Evolutionary conservation across 2,888 invertebrate species (phyloP).

Genomic region (Zygaena filipendulae): DNA sequence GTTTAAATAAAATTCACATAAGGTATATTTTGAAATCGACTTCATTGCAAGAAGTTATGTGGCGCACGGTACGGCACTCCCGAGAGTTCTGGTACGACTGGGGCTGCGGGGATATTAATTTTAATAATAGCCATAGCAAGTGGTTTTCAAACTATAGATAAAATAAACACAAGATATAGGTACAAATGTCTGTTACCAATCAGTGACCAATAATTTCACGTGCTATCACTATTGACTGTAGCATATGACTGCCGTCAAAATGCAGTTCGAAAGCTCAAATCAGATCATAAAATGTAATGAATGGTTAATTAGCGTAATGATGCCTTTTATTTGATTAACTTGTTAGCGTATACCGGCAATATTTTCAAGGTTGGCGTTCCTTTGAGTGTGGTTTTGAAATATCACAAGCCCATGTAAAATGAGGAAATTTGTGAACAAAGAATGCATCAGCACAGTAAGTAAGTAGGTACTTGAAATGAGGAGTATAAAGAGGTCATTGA

Average conservation of each 20-base stretch:
- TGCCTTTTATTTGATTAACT: conserved; percentile 20
- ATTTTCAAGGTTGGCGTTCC: conserved; percentile 25
- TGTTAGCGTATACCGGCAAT: conserved; percentile 27
- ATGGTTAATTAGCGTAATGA: conserved; percentile 28
- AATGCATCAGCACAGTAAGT: too few species aligned
- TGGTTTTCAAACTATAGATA: conserved; percentile 49
- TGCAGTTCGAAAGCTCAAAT: conserved; percentile 14
- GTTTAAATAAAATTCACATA: conserved; percentile 32
- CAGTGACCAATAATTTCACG: too few species aligned
- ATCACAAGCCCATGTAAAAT: too few species aligned
- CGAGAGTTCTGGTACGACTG: conserved; percentile 55
- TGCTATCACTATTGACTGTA: too few species aligned
- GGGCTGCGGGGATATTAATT: conserved; percentile 58
- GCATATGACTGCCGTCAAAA: conserved; percentile 20
- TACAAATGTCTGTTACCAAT: too few species aligned
- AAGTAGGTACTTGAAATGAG: too few species aligned
- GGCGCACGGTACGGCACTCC: conserved; percentile 36
- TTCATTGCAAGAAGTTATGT: conserved; percentile 35
- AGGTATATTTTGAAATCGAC: conserved; percentile 25
- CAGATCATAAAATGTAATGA: conserved; percentile 24
- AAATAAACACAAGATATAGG: too few species aligned
- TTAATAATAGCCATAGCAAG: conserved; percentile 56
- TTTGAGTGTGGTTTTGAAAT: too few species aligned
- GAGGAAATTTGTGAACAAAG: too few species aligned
- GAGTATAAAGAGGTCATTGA: too few species aligned